Base-by-base conservation (phyloP, 92 coral and sea anemone genomes). In the Phenganax marumi region DNA sequence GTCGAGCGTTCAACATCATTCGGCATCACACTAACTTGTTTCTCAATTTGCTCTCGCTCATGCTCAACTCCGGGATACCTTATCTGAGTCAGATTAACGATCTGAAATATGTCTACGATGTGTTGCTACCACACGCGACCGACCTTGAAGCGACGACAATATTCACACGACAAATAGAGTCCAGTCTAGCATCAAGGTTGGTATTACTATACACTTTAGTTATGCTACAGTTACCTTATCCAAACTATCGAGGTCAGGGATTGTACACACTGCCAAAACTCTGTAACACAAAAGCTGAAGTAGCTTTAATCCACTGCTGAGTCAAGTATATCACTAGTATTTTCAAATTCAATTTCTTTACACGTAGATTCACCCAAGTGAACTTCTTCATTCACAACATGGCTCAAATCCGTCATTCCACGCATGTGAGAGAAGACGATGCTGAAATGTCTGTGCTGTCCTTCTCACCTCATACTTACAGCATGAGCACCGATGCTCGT, bases 331-430 rank as follows among this genome's bases (percentile, higher is more conserved):
- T 58, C 21, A 33, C 5, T 33, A 33, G 43, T 33, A 33, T 14
- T 14, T 0, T 56, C 17, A 62, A 10, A 1, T 16, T 18, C 22
- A 19, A 3, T 18, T 62, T 10, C 3, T 13, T 19, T 18, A 19
- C 9, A 2, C 25, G 0, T 16, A 66, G 72, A 49, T 96, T 96
- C 65, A 96, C 99, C 11, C 99, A 96, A 81, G 93, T 96, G 57
- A 96, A 96, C 87, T 96, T 96, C 84, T 96, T 96, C 85, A 92
- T 96, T 73, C 99, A 96, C 86, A 96, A 96, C 72, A 96, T 96
- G 46, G 99, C 99, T 21, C 99, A 96, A 86, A 90, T 96, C 68
- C 96, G 99, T 14, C 93, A 93, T 19, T 87, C 89, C 12, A 75
- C 91, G 70, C 93, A 90, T 63, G 72, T 93, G 68, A 91, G 87